Conservation (phyloP, 2,797 vertebrate genomes). For the Mormyrus hasselquistii region DNA sequence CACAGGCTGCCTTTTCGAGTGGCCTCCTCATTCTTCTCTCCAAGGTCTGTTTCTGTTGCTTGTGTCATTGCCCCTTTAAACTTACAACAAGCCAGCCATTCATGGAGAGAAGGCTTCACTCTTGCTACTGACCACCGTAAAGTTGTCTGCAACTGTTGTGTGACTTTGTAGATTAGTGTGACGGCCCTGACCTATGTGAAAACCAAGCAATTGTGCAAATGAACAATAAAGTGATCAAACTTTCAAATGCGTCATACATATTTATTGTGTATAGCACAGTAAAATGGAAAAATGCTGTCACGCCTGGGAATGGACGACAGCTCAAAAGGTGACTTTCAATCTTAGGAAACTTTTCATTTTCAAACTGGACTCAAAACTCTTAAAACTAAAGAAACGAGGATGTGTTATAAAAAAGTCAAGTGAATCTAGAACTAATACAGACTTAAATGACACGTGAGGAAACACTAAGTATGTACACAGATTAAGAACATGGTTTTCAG, state of each 20-base stretch:
- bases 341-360: background rate
- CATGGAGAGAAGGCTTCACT: background rate
- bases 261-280: background rate
- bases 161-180: background rate
- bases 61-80: background rate
- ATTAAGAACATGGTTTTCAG: background rate
- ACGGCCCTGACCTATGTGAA: background rate
- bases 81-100: background rate
- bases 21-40: background rate
- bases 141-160: background rate
- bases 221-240: background rate
- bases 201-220: background rate
- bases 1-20: background rate
- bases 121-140: background rate
- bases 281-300: background rate
- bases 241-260: background rate
- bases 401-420: background rate
- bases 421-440: background rate
- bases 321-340: background rate
- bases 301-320: background rate
- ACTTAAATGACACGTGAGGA: background rate
- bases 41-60: background rate
- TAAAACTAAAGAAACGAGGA: background rate
- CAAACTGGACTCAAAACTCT: background rate
- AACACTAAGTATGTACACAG: background rate